Evolutionary conservation across 1,140 invertebrate species (phyloP).

Genomic region (Macrobrachium nipponense): DNA sequence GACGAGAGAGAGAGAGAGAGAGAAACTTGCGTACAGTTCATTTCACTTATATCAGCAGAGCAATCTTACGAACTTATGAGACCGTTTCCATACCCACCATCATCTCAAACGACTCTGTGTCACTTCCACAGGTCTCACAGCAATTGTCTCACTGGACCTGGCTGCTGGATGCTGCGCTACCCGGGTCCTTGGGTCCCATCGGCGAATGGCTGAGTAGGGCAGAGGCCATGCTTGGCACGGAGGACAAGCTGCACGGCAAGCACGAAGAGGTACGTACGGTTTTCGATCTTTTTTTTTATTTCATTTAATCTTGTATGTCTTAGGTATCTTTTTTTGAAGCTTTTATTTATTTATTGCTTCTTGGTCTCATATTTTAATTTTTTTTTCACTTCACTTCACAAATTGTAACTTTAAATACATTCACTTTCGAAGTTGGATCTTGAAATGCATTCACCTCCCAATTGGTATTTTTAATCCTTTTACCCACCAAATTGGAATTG

Average conservation of each 20-base stretch:
- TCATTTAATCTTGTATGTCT: neutral
- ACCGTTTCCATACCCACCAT: too few relatives aligned
- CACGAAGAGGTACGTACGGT: conserved; percentile 79
- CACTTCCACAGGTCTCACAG: conserved; percentile 53
- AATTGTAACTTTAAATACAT: too few relatives aligned
- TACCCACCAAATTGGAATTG: too few relatives aligned
- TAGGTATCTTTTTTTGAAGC: neutral
- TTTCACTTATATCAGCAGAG: too few relatives aligned
- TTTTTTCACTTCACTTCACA: too few relatives aligned
- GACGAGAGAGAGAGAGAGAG: too few relatives aligned
- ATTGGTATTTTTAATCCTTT: too few relatives aligned
- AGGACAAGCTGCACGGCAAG: conserved; percentile 83
- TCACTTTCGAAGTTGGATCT: too few relatives aligned
- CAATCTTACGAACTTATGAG: too few relatives aligned
- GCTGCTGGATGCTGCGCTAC: conserved; percentile 84
- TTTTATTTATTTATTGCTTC: too few relatives aligned
- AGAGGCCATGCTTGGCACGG: conserved; percentile 82
- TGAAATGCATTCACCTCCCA: too few relatives aligned
- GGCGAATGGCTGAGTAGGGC: conserved; percentile 91
- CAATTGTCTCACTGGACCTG: conserved; percentile 87
- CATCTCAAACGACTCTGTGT: neutral
- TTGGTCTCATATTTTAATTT: too few relatives aligned
- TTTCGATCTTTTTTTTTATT: neutral
- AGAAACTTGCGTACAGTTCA: neutral
- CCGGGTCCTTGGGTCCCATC: conserved; percentile 84